Percentiles rank a stretch among this genome's conserved stretches.
phyloP scores from a whole-genome alignment of 2,113 vertebrate species.

The Pollachius pollachius region DNA sequence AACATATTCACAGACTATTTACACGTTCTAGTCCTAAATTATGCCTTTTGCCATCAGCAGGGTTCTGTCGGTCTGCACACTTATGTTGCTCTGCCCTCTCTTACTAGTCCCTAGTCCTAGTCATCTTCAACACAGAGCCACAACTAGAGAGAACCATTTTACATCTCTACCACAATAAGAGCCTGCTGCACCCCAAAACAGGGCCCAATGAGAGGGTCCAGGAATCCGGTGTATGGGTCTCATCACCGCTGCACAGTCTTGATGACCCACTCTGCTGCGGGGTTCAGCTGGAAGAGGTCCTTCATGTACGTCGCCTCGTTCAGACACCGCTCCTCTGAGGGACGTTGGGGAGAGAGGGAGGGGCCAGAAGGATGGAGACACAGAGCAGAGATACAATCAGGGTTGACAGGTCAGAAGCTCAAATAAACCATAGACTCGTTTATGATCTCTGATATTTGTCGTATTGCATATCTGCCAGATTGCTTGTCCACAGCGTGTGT shows the following conservation, averaged over 20 bases:
- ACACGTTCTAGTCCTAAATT: no score
- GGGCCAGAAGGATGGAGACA: neutral
- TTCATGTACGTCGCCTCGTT: slow-evolving; percentile 91
- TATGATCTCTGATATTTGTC: neutral
- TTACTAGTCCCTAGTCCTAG: no score
- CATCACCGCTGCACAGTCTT: slow-evolving; percentile 65
- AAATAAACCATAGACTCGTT: no score
- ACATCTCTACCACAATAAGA: neutral
- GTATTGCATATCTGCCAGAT: no score
- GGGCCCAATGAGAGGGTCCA: neutral
- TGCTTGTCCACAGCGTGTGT: no score
- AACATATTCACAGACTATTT: no score
- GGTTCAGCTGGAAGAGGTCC: slow-evolving; percentile 89
- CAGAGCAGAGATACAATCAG: no score
- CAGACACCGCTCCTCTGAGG: slow-evolving; percentile 88
- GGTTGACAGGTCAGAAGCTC: no score
- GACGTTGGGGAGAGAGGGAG: slow-evolving; percentile 1
- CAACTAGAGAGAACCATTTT: slow-evolving; percentile 11
- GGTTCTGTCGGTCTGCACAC: no score
- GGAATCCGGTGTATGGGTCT: neutral
- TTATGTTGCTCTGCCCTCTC: no score
- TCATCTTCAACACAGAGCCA: neutral
- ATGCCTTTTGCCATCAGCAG: no score
- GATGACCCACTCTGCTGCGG: slow-evolving; percentile 94
- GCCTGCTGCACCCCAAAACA: neutral